These are phyloP conservation scores for Pinctada fucata DNA, from an alignment of 2,888 invertebrate genomes.

Conservation along the genomic window DNA sequence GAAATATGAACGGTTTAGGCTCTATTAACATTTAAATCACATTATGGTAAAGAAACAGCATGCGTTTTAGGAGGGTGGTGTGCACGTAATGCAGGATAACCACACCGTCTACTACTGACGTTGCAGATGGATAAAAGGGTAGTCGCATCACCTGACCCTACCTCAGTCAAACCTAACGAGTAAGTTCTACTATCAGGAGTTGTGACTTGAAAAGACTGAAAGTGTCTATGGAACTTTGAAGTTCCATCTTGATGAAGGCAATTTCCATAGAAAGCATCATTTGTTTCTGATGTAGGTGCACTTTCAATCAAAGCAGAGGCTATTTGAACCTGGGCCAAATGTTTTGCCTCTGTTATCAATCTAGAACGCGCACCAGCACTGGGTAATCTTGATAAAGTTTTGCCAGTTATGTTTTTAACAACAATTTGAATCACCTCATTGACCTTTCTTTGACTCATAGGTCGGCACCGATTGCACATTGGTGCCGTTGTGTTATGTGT, in stretches of 20 bases:
- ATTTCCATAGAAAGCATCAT: not conserved
- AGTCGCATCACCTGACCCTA: not conserved
- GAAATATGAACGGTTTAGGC: too few relatives aligned
- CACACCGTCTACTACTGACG: too few relatives aligned
- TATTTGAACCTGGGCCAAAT: not conserved
- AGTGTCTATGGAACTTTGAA: not conserved
- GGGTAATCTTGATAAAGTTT: slow-evolving; percentile 33
- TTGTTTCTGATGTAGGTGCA: not conserved
- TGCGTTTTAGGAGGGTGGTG: too few relatives aligned
- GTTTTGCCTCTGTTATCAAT: slow-evolving; percentile 11
- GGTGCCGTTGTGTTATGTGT: too few relatives aligned
- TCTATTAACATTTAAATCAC: too few relatives aligned
- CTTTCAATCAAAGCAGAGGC: not conserved
- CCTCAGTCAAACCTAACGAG: not conserved
- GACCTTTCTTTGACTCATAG: slow-evolving; percentile 5
- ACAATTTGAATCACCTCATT: slow-evolving; percentile 32
- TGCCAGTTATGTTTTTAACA: slow-evolving; percentile 26
- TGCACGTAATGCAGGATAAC: too few relatives aligned
- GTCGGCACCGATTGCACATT: too few relatives aligned
- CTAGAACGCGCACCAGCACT: slow-evolving; percentile 18
- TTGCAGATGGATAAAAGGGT: not conserved
- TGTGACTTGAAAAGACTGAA: not conserved
- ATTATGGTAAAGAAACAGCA: too few relatives aligned
- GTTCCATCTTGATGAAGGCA: not conserved
- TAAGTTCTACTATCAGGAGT: not conserved